Percentiles rank a stretch among this genome's conserved stretches.
These are phyloP conservation scores for Mesorhabditis spiculigera DNA, from an alignment of 2,888 invertebrate species.

Conservation along the genomic window DNA sequence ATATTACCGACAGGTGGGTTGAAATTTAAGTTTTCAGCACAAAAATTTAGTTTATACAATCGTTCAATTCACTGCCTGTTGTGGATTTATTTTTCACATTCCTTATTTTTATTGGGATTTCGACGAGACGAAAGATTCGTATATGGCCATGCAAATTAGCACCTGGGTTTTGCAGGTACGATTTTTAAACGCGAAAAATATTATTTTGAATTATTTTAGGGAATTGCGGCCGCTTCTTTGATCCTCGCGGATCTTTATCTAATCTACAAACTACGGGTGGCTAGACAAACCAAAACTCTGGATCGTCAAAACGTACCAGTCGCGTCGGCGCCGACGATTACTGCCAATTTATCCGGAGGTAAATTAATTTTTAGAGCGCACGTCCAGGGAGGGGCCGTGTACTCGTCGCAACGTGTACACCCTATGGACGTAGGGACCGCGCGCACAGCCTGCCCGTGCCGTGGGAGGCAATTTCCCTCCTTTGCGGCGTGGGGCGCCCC, in stretches of 20 bases:
- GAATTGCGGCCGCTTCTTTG: not conserved
- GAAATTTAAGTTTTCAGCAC: not conserved
- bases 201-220: not conserved
- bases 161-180: not conserved
- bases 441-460: no score
- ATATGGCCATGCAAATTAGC: not conserved
- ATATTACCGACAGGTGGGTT: not conserved
- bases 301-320: no score
- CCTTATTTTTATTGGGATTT: not conserved
- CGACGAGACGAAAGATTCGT: not conserved
- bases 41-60: not conserved
- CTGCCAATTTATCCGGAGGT: no score
- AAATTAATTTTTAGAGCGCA: no score
- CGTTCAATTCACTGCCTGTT: not conserved
- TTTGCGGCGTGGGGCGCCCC: no score
- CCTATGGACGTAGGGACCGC: no score
- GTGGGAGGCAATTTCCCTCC: no score
- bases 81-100: not conserved
- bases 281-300: no score
- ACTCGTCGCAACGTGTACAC: no score
- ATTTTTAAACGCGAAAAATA: not conserved
- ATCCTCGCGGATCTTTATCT: not conserved
- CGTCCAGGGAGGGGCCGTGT: no score
- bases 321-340: no score
- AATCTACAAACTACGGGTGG: not conserved